Percentiles rank a stretch among this genome's conserved stretches.
These are phyloP conservation scores for Cynaeus angustus DNA, from an alignment of 2,888 invertebrate species.

Conservation along the genomic window DNA sequence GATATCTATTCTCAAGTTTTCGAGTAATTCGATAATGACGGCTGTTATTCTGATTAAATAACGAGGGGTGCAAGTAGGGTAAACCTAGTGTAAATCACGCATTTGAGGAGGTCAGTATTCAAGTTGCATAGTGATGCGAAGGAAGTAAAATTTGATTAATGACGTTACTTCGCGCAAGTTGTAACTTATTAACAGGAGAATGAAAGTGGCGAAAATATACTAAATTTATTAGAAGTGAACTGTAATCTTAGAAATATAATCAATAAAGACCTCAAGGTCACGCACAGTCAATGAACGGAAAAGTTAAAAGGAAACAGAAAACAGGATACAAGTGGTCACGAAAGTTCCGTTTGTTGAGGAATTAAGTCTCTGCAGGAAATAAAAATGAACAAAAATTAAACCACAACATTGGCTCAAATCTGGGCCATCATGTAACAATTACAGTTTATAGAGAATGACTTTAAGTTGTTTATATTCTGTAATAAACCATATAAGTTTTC, in stretches of 20 bases:
- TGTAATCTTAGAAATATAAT: not conserved
- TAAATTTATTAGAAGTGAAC: not conserved
- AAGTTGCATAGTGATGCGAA: no score
- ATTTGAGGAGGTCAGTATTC: not conserved
- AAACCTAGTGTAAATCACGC: not conserved
- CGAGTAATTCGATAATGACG: slow-evolving; percentile 4
- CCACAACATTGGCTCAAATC: not conserved
- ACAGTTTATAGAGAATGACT: not conserved
- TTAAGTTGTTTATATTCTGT: not conserved
- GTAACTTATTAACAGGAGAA: not conserved
- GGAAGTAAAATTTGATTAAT: no score
- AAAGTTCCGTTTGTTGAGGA: not conserved
- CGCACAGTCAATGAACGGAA: slow-evolving; percentile 10
- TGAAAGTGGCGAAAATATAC: no score
- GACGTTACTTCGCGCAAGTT: no score
- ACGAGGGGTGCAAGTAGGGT: not conserved
- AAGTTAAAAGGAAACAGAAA: slow-evolving; percentile 9
- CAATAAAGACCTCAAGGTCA: slow-evolving; percentile 8
- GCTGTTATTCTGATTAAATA: slow-evolving; percentile 1
- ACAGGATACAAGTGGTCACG: slow-evolving; percentile 2
- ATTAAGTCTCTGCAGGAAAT: not conserved
- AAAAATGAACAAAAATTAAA: not conserved
- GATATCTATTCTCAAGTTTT: slow-evolving; percentile 7
- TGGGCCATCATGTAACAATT: not conserved
- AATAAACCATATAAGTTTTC: not conserved